phyloP scores from a whole-genome alignment of 2,797 vertebrate species.

The Eidolon dupreanum region DNA sequence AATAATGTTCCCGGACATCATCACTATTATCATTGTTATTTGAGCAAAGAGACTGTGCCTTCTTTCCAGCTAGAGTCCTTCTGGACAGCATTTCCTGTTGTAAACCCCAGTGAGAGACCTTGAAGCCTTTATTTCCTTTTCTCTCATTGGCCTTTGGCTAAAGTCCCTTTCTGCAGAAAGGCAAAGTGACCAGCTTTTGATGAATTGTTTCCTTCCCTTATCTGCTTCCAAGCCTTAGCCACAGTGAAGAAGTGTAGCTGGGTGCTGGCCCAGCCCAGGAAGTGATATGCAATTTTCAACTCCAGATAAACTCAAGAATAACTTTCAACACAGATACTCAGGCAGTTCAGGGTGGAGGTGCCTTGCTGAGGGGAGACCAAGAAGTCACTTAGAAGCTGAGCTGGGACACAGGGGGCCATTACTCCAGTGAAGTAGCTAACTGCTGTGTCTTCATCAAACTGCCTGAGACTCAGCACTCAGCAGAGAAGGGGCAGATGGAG shows the following conservation, averaged over 20 bases:
- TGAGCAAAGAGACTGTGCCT: neutral
- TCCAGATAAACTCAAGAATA: conserved; percentile 70
- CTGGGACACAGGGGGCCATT: neutral
- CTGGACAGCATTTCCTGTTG: neutral
- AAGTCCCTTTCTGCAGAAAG: conserved; percentile 40
- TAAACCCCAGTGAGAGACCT: neutral
- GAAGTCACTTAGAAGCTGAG: conserved; percentile 9
- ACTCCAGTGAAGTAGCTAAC: neutral
- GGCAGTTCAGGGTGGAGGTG: neutral
- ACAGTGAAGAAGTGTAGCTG: conserved; percentile 57
- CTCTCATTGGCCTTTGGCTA: conserved; percentile 33
- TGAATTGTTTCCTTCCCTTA: conserved; percentile 47
- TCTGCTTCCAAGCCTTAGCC: conserved; percentile 55
- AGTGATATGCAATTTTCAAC: conserved; percentile 64
- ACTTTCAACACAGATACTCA: conserved; percentile 59
- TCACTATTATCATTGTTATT: neutral
- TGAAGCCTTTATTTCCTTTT: conserved; percentile 38
- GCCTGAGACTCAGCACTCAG: neutral
- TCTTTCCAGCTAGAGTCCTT: neutral
- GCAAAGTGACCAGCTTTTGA: conserved; percentile 30
- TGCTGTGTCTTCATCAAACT: neutral
- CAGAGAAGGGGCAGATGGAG: conserved; percentile 34
- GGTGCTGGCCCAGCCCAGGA: conserved; percentile 14
- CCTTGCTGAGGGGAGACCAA: conserved; percentile 3
- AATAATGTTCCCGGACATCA: neutral